Base-by-base conservation (phyloP, 2,797 vertebrate genomes). In the Enteromius treurensis region DNA sequence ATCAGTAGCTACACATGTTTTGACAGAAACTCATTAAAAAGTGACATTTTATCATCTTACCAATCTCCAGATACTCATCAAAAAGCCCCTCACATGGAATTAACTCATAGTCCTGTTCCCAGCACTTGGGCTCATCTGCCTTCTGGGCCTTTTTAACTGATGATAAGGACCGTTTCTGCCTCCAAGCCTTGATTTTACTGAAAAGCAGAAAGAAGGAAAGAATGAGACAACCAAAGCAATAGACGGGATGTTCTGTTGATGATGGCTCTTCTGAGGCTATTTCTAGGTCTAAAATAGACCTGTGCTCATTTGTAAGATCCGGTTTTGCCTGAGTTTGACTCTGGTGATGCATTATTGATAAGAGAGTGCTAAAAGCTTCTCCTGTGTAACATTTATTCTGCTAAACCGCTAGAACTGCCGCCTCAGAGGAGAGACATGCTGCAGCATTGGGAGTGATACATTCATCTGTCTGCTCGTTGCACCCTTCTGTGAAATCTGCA, bases 61-160 rank as follows among this genome's bases (percentile, higher is more conserved):
- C 96, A 91, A 95, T 96, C 90, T 96, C 95, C 85, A 96, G 92
- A 87, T 95, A 95, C 70, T 96, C 95, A 14, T 96, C 95, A 78
- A 95, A 96, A 51, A 95, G 92, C 15, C 95, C 95, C 85, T 94
- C 92, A 62, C 92, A 93, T 40, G 94, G 88, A 2, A 95, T 92
- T 82, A 95, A 90, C 84, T 95, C 93, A 71, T 93, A 95, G 85
- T 96, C 95, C 40, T 95, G 92, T 85, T 96, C 94, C 94, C 95
- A 95, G 11, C 88, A 77, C 51, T 67, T 87, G 70, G 91, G 89
- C 86, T 95, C 92, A 40, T 88, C 90, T 21, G 89, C 81, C 0
- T 84, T 76, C 85, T 93, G 90, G 4, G 78, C 76, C 1, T 93
- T 94, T 70, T 91, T 80, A 76, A 94, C 91, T 32, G 92, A 92